Conservation (phyloP, 2,113 vertebrate species). For the Ochotona curzoniae region DNA sequence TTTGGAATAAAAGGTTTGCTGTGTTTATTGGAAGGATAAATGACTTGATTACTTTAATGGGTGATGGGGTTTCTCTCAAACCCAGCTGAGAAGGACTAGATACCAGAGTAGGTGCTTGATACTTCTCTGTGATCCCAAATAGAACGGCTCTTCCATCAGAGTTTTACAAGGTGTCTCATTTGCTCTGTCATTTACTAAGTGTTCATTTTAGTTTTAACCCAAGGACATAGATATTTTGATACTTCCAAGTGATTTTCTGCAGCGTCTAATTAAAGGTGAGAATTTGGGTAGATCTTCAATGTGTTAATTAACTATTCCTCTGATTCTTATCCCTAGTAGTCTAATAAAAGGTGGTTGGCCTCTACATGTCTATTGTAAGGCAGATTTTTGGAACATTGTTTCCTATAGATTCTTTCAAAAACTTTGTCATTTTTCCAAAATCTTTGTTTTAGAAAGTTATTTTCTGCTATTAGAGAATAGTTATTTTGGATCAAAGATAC, state of each 20-base stretch:
- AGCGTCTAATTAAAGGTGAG: conserved; percentile 15
- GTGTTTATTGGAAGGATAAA: conserved; percentile 3
- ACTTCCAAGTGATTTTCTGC: neutral
- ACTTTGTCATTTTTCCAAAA: conserved; percentile 3
- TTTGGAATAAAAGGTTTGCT: conserved; percentile 37
- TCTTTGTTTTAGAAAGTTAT: conserved; percentile 22
- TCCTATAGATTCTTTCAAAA: neutral
- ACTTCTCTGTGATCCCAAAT: neutral
- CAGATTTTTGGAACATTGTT: neutral
- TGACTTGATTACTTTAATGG: neutral
- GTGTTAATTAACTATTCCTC: neutral
- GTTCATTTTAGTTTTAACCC: conserved; percentile 2
- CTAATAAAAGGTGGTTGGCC: neutral
- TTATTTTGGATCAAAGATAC: conserved; percentile 4
- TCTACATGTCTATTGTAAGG: neutral
- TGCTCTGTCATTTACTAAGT: neutral
- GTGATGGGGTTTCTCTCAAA: neutral
- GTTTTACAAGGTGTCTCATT: neutral
- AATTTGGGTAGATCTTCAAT: neutral
- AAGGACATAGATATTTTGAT: conserved; percentile 2
- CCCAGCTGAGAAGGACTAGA: neutral
- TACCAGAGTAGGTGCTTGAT: neutral
- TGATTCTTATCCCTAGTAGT: neutral
- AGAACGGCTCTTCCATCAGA: neutral
- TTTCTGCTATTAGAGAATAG: neutral